Conservation (phyloP, 2,797 vertebrate species). For the Gymnocypris eckloni region DNA sequence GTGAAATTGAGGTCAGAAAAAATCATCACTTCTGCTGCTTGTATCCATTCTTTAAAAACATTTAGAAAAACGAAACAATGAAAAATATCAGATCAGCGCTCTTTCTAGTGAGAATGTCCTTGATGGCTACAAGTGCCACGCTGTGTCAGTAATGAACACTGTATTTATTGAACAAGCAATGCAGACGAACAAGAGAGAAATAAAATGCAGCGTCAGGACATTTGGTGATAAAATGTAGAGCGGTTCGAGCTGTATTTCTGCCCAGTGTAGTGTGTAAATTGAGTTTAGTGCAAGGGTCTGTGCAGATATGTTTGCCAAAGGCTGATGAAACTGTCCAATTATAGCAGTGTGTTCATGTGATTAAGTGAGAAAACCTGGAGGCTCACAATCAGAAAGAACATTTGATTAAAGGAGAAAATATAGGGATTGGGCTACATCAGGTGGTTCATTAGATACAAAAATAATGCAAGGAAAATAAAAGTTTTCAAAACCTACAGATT, state of each 20-base stretch:
- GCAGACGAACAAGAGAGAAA: not conserved
- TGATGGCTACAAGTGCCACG: not conserved
- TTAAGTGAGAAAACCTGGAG: constrained; percentile 28
- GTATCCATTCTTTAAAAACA: not conserved
- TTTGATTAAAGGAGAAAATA: not conserved
- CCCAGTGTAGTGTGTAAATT: constrained; percentile 20
- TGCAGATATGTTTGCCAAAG: constrained; percentile 11
- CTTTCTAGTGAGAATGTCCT: constrained; percentile 11
- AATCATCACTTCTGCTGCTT: not conserved
- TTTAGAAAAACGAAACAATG: not conserved
- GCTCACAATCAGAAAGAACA: not conserved
- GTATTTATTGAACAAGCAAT: constrained; percentile 20
- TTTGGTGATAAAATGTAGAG: constrained; percentile 25
- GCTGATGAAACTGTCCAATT: constrained; percentile 9
- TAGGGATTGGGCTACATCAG: not conserved
- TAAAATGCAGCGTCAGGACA: constrained; percentile 13
- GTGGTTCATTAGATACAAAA: not conserved
- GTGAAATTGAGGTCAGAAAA: not conserved
- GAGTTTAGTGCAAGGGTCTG: not conserved
- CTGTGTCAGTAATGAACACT: not conserved
- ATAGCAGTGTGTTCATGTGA: constrained; percentile 9
- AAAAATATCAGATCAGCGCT: not conserved
- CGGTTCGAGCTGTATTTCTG: not conserved
- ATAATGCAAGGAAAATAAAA: not conserved
- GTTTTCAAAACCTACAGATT: not conserved